Evolutionary conservation across 2,113 vertebrate species (phyloP), one percentile per base, ranked within the genome.

Genomic region (Eublepharis macularius): DNA sequence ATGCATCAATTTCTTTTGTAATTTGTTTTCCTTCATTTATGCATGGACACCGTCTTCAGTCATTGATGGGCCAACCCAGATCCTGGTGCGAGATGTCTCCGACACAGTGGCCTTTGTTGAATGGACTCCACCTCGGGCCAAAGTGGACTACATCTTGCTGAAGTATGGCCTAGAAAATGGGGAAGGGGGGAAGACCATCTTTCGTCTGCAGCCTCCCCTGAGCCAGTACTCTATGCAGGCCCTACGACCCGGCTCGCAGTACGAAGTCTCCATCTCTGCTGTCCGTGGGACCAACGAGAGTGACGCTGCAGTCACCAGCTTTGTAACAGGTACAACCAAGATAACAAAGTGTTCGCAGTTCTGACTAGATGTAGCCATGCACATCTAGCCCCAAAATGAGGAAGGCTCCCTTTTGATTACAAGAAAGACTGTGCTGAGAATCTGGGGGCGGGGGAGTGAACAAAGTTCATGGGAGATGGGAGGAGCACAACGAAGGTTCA

Each of bases 191-290:
- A 97, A 95, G 83, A 98, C 98, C 76, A 98, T 97, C 39, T 98
- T 99, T 95, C 97, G 97, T 84, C 97, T 99, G 43, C 98, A 98
- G 96, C 98, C 98, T 16, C 98, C 98, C 4, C 96, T 99, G 87
- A 99, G 98, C 95, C 98, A 99, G 90, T 99, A 99, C 94, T 98
- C 99, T 16, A 97, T 99, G 85, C 97, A 99, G 96, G 98, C 98
- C 81, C 95, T 99, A 85, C 95, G 97, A 73, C 99, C 99, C 0
- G 98, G 98, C 4, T 96, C 97, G 10, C 96, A 65, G 77, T 99
- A 99, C 10, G 94, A 96, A 89, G 97, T 98, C 10, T 97, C 97
- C 3, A 94, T 98, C 92, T 97, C 97, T 0, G 98, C 98, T 4
- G 93, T 99, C 16, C 96, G 97, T 36, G 97, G 97, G 32, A 95